Percentiles rank a stretch among this genome's conserved stretches.
phyloP scores from a whole-genome alignment of 2,113 vertebrate species.

The Ariopsis seemanni region DNA sequence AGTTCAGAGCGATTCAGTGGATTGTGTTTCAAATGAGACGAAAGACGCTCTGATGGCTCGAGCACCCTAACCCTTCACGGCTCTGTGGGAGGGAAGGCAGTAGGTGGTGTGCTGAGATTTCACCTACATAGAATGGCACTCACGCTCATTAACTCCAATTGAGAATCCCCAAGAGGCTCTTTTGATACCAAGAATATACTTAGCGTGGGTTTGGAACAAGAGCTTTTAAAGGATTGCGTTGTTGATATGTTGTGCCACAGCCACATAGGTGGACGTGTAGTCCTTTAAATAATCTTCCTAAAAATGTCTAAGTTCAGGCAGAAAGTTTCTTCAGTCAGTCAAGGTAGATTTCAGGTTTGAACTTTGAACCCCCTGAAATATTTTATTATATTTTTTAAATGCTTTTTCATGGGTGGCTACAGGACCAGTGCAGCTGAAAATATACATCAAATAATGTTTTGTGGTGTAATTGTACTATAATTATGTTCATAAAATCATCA shows the following conservation, averaged over 20 bases:
- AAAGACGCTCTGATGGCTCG: conserved; percentile 8
- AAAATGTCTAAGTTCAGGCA: neutral
- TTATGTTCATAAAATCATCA: neutral
- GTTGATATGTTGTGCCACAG: neutral
- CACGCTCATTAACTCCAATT: conserved; percentile 14
- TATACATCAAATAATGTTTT: neutral
- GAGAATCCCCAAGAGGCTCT: conserved; percentile 26
- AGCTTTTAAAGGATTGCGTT: neutral
- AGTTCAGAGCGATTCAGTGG: conserved; percentile 47
- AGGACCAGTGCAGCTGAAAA: neutral
- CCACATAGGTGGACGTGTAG: neutral
- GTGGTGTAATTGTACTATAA: neutral
- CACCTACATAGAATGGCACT: conserved; percentile 36
- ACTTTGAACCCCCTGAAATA: neutral
- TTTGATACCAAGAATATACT: conserved; percentile 24
- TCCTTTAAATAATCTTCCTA: neutral
- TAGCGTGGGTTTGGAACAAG: conserved; percentile 14
- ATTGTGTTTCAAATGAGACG: conserved; percentile 40
- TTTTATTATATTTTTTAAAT: neutral
- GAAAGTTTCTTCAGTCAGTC: neutral
- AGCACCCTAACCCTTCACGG: conserved; percentile 21
- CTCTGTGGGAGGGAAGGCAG: conserved; percentile 25
- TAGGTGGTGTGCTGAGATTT: conserved; percentile 33
- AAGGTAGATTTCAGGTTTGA: neutral
- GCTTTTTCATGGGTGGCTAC: neutral